Evolutionary conservation across 2,888 invertebrate species (phyloP).

Genomic region (Ecliptopera silaceata): DNA sequence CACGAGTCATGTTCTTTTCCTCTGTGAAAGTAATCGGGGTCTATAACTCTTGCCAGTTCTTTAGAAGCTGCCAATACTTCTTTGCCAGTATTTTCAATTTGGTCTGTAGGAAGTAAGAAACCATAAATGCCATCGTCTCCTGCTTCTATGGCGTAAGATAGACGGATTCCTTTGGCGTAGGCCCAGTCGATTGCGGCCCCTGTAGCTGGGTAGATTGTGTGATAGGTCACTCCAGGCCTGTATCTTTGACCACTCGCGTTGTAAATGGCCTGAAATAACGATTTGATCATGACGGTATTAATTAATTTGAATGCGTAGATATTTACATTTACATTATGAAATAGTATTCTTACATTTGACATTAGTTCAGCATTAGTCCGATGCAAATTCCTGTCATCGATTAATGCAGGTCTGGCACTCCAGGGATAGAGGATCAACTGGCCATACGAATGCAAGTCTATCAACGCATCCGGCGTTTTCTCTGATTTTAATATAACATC

Average conservation of each 20-base stretch:
- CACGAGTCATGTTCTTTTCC: conserved; percentile 25
- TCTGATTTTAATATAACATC: conserved; percentile 29
- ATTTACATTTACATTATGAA: no score
- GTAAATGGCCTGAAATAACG: conserved; percentile 41
- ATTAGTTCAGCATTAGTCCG: conserved; percentile 38
- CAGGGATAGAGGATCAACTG: conserved; percentile 51
- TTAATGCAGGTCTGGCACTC: conserved; percentile 35
- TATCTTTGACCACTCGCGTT: conserved; percentile 38
- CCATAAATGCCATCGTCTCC: conserved; percentile 44
- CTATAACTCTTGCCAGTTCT: conserved; percentile 38
- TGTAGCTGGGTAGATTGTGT: conserved; percentile 43
- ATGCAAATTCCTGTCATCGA: conserved; percentile 33
- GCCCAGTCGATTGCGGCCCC: conserved; percentile 50
- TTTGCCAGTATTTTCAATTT: conserved; percentile 44
- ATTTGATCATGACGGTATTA: not conserved
- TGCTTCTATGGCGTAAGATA: conserved; percentile 45
- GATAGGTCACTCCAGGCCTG: conserved; percentile 40
- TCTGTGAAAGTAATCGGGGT: conserved; percentile 13
- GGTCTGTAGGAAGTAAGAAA: conserved; percentile 43
- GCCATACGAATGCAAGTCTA: conserved; percentile 54
- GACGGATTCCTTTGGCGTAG: conserved; percentile 41
- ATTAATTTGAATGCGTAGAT: not conserved
- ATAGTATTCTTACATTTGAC: conserved; percentile 41
- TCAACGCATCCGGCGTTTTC: conserved; percentile 35
- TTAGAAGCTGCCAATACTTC: conserved; percentile 44